Evolutionary conservation across 2,797 vertebrate species (phyloP).

Genomic region (Loris lydekkerianus): DNA sequence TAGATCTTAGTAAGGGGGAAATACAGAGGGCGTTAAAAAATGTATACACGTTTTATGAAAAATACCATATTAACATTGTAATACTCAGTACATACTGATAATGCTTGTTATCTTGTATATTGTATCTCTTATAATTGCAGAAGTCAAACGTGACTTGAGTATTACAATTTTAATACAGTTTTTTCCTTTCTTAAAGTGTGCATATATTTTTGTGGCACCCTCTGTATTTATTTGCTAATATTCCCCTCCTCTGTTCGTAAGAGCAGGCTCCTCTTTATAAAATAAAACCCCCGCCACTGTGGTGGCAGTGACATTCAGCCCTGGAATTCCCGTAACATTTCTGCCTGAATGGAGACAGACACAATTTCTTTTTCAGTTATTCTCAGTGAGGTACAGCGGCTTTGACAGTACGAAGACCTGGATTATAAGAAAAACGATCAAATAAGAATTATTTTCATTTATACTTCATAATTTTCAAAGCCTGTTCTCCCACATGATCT

Average conservation of each 20-base stretch:
- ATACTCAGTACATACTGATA: too few species aligned
- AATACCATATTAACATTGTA: too few species aligned
- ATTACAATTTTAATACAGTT: too few species aligned
- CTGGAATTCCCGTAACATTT: neutral
- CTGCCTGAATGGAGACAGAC: neutral
- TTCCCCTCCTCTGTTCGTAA: neutral
- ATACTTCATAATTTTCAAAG: conserved; percentile 44
- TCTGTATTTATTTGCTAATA: neutral
- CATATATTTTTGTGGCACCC: too few species aligned
- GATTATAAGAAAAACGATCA: neutral
- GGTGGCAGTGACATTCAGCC: neutral
- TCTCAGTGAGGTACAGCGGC: neutral
- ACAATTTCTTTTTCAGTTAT: conserved; percentile 5
- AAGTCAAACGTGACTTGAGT: too few species aligned
- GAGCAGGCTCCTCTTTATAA: neutral
- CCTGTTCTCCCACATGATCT: neutral
- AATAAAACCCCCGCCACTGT: neutral
- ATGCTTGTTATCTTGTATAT: too few species aligned
- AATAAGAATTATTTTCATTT: neutral
- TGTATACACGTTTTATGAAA: too few species aligned
- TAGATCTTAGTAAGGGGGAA: conserved; percentile 18
- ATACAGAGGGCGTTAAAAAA: neutral
- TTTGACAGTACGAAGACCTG: neutral
- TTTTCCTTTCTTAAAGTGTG: too few species aligned
- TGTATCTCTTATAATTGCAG: too few species aligned